Base-by-base conservation (phyloP, 2,113 vertebrate genomes). In the Hemiscyllium ocellatum region DNA sequence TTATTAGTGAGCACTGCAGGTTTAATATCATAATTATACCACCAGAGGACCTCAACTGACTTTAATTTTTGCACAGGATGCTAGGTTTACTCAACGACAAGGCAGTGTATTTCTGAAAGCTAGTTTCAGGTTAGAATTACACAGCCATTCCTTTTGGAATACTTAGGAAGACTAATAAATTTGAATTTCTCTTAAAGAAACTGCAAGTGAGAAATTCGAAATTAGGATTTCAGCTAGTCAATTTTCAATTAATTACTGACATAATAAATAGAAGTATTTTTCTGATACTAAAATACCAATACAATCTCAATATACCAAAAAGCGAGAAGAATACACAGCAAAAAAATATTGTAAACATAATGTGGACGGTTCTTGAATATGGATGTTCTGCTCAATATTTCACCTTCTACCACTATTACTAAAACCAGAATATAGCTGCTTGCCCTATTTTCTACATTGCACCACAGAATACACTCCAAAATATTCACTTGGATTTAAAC, bases 1-100 rank as follows among this genome's bases (percentile, higher is more conserved):
- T 61, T 61, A 61, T 61, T 61, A 61, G 7, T 61, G 56, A 7
- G 12, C 42, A 4, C 7, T 3, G 87, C 20, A 66, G 90, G 12
- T 37, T 93, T 66, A n/a, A 66, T 37, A 93, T 93, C n/a, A 42
- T 29, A 19, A 17, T 91, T 17, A 65, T 17, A n/a, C 61, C 90
- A 93, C 61, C 42, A 93, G 90, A 68, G 90, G 90, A n/a, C 90
- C 90, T 93, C 65, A 68, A 65, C 68, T 87, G 26, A 87, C 85
- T 52, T 87, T 15, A 52, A 2, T 87, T 4, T 5, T 12, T 19
- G 90, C 29, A 15, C 56, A 93, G 17, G 33, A 42, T 93, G 90
- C 26, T 65, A 93, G 15, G 56, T 91, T 65, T 91, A 83, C 52
- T 61, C 87, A 91, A 91, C 2, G 52, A 13, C 52, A 33, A 52